These are phyloP conservation scores for Eudemis profundana DNA, from an alignment of 2,888 invertebrate species.

Conservation along the genomic window DNA sequence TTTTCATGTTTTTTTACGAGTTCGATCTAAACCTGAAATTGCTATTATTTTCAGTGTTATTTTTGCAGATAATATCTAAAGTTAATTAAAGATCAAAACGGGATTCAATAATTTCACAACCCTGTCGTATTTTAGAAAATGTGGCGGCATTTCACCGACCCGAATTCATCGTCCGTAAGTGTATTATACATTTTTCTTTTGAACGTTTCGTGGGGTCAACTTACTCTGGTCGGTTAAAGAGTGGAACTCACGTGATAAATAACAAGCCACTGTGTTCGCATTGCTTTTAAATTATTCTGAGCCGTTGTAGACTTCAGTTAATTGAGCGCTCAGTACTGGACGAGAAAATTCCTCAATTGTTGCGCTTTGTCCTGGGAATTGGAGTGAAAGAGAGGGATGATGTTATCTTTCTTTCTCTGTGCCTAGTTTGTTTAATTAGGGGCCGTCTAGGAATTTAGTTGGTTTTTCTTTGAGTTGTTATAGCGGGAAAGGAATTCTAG, in stretches of 20 bases:
- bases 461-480: no score
- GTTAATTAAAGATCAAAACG: no score
- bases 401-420: not conserved
- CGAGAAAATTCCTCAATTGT: not conserved
- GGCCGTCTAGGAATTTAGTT: no score
- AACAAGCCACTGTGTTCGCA: not conserved
- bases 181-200: not conserved
- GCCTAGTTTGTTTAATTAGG: not conserved
- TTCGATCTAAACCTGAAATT: no score
- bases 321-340: constrained; percentile 7
- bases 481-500: no score
- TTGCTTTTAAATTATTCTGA: constrained; percentile 25
- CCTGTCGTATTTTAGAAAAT: no score
- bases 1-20: no score
- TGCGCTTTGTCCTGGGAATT: not conserved
- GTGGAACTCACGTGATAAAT: constrained; percentile 2
- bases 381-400: not conserved
- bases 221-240: constrained; percentile 1
- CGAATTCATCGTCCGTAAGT: no score
- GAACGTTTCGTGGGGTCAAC: not conserved
- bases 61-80: no score
- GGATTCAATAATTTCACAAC: no score
- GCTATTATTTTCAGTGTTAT: no score
- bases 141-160: no score
- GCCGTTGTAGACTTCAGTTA: constrained; percentile 24